Conservation (phyloP, 2,888 invertebrate genomes). For the Heliconius sara region DNA sequence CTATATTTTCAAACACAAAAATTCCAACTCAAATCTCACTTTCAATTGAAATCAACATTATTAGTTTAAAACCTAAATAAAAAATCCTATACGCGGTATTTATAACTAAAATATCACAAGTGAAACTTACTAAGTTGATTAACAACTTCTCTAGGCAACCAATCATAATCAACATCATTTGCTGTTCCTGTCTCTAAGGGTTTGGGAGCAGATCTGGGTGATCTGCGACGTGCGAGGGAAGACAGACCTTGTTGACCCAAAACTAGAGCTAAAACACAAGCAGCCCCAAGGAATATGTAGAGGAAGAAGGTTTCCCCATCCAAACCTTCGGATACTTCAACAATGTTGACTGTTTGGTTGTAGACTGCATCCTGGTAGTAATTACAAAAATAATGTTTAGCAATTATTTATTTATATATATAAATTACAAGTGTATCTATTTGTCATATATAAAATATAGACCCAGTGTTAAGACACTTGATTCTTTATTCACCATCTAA, state of each 20-base stretch:
- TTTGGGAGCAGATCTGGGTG: conserved; percentile 81
- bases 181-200: conserved; percentile 96
- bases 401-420: background rate
- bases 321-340: conserved; percentile 97
- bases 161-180: conserved; percentile 98
- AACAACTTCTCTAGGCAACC: conserved; percentile 97
- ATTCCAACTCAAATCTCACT: background rate
- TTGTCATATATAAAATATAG: background rate
- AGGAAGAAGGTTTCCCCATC: conserved; percentile 99
- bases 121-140: conserved; percentile 90
- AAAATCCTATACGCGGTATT: background rate
- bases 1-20: background rate
- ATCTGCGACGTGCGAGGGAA: conserved; percentile 91
- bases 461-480: background rate
- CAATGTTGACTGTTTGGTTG: conserved; percentile 98
- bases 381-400: background rate
- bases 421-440: background rate
- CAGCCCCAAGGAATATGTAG: conserved; percentile 96
- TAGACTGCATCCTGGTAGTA: conserved; percentile 93
- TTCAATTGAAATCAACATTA: background rate
- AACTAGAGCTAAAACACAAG: conserved; percentile 93
- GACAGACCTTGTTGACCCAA: conserved; percentile 94
- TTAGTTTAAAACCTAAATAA: background rate
- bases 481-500: too few species aligned
- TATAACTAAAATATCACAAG: background rate